Percentiles rank a stretch among this genome's conserved stretches.
phyloP scores from a whole-genome alignment of 2,888 invertebrate species.

The Leucophenga maculata region DNA sequence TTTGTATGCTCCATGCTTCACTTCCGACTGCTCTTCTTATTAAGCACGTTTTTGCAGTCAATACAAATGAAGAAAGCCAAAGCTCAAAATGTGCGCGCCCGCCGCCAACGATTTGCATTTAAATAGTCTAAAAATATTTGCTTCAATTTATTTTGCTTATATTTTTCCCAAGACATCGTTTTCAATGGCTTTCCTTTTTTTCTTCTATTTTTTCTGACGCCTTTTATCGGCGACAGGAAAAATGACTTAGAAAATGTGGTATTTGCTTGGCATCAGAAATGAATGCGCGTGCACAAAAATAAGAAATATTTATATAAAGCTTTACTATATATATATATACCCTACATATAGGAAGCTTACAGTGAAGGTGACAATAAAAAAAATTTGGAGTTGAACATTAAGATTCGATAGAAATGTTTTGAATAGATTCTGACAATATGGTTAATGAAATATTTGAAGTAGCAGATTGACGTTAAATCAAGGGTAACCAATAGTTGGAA shows the following conservation, averaged over 20 bases:
- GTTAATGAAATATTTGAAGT: too few species aligned
- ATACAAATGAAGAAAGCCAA: not conserved
- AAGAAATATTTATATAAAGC: too few species aligned
- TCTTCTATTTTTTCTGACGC: too few species aligned
- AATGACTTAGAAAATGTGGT: not conserved
- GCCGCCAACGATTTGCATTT: conserved; percentile 51
- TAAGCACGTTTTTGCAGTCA: too few species aligned
- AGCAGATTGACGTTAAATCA: too few species aligned
- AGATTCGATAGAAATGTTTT: too few species aligned
- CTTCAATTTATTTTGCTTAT: conserved; percentile 20
- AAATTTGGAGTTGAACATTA: too few species aligned
- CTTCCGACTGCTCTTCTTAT: not conserved
- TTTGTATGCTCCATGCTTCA: not conserved
- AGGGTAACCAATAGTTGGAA: too few species aligned
- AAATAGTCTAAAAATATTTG: conserved; percentile 42
- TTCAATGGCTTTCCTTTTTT: not conserved
- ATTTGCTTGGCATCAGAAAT: not conserved
- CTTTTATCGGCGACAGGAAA: not conserved
- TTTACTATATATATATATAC: too few species aligned
- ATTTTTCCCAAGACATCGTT: not conserved
- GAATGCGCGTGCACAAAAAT: not conserved
- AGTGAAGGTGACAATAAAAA: too few species aligned
- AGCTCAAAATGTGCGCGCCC: not conserved
- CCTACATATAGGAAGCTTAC: too few species aligned
- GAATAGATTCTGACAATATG: too few species aligned